Base-by-base conservation (phyloP, 2,888 invertebrate genomes). In the Papilio gigon region DNA sequence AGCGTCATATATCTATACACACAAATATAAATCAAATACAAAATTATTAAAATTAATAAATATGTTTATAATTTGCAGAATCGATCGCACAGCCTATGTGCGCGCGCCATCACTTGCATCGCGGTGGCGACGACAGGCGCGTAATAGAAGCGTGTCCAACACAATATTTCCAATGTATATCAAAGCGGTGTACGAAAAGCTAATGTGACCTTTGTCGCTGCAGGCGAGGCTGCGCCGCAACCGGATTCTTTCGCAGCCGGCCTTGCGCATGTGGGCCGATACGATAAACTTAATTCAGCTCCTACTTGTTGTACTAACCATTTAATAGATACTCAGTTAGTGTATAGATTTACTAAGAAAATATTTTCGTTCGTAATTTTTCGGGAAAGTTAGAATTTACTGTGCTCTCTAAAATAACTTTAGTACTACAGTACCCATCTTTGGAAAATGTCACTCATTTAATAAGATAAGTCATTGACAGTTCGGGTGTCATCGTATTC, bases 181-280 rank as follows among this genome's bases (percentile, higher is more conserved):
- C n/a, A 60, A 60, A 37, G 40, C 14, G 37, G 25, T 40, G 40
- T 25, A 37, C 60, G 60, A 60, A 60, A 60, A 60, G 60, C 37
- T 60, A 40, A 60, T 40, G 40, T 59, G 65, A 65, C 65, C 65
- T 65, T 65, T 65, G 44, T 44, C 44, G 44, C 4, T 44, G 44
- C 58, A 30, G 33, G 65, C 65, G 65, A 65, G 65, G 65, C 59
- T 59, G 65, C 35, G 12, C 27, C 12, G 20, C 65, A 56, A 65
- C 65, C 65, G 65, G 65, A 65, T 65, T 65, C 65, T 59, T 65
- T 44, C 11, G 58, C 47, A 44, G 59, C 58, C 58, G 63, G 63
- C 62, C 63, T 68, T 64, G 68, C 22, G 47, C 37, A 33, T 27
- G 27, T 63, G 58, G 44, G 37, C 17, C 50, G 67, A 62, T 61